Evolutionary conservation across 2,797 vertebrate species (phyloP), one percentile per base, ranked within the genome.

Genomic region (Iguana delicatissima): DNA sequence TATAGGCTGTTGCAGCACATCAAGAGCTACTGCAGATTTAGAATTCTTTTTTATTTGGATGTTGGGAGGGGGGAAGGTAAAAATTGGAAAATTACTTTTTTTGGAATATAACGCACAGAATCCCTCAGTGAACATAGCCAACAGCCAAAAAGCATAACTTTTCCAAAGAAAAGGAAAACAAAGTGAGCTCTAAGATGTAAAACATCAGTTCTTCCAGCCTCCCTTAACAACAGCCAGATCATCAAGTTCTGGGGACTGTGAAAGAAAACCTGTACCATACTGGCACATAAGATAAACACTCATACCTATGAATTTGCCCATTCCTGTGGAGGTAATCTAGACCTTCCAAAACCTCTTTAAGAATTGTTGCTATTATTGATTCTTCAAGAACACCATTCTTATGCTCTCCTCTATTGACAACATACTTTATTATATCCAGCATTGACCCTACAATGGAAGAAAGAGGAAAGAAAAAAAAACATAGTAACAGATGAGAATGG

Each of bases 361-460:
- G 98, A 96, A 99, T 99, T 55, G 99, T 99, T 91, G 99, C 98
- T 95, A 99, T 99, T 69, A 99, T 98, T n/a, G 98, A 97, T 95
- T 99, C 99, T 91, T 99, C 99, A 89, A 99, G 97, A 32, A 98
- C 97, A 50, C 98, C 98, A 35, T 97, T 99, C 96, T 97, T 99
- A 91, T 98, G 98, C 87, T 99, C 99, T 57, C 98, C 99, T 98
- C 98, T 98, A 95, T 96, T 98, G 91, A 98, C 97, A 29, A 98
- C 98, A 95, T 99, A 98, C 95, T 99, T 99, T 96, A 99, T 99
- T 96, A 99, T 99, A 96, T 99, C 99, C 97, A 99, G 97, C 99
- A 99, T 99, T 38, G 99, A 99, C 93, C 99, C 99, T 99, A 92
- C 52, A 93, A 67, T 95, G 89, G 93, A 89, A 84, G 67, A 57